Evolutionary conservation across 2,888 invertebrate species (phyloP).

Genomic region (Lasioglossum oenotherae): DNA sequence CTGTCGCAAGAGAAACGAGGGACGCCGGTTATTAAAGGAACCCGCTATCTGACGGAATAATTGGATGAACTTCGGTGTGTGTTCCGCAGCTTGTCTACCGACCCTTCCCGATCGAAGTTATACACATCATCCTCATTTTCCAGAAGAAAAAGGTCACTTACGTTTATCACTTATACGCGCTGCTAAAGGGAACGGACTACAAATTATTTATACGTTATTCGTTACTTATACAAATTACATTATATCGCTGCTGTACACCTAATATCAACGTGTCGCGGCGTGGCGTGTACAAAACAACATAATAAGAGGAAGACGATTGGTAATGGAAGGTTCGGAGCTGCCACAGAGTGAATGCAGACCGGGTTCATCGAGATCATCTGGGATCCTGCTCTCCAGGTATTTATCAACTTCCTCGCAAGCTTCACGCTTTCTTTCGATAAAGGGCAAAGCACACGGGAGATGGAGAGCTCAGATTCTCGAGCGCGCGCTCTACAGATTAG

Average conservation of each 20-base stretch:
- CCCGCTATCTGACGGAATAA: conserved; percentile 32
- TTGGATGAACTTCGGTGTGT: not conserved
- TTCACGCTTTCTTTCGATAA: not conserved
- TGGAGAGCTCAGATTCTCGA: not conserved
- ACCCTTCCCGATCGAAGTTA: not conserved
- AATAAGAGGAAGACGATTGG: conserved; percentile 60
- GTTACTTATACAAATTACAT: not conserved
- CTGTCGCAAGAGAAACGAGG: conserved; percentile 30
- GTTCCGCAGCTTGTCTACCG: not conserved
- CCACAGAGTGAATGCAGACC: not conserved
- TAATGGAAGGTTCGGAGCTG: conserved; percentile 33
- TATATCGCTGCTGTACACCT: not conserved
- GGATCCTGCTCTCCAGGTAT: not conserved
- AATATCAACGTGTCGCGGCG: conserved; percentile 10
- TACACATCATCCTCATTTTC: not conserved
- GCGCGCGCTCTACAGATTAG: not conserved
- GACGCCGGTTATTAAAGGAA: conserved; percentile 44
- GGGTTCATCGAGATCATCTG: conserved; percentile 9
- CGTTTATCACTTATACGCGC: conserved; percentile 30
- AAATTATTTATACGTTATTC: conserved; percentile 33
- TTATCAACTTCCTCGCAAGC: not conserved
- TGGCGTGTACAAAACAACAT: conserved; percentile 41
- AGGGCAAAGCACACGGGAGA: not conserved
- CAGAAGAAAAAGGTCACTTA: conserved; percentile 56
- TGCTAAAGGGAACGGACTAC: conserved; percentile 14